A percentile compares a stretch with the other conserved stretches of the same genome.
Conservation (phyloP, 2,113 vertebrate species). For the Alexandromys fortis region DNA sequence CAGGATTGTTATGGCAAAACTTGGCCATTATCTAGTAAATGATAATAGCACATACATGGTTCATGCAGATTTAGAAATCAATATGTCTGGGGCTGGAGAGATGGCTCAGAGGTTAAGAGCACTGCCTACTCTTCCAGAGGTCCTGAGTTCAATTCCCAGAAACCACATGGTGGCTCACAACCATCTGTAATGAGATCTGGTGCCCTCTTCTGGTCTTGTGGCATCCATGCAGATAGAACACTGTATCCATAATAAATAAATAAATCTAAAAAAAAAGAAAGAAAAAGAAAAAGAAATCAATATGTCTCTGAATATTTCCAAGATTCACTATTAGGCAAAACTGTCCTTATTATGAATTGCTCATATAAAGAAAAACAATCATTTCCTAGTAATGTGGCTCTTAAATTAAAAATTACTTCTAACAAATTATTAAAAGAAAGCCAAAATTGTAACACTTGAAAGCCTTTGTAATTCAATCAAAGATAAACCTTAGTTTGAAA, state of each 20-base stretch:
- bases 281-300: not conserved
- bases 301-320: not conserved
- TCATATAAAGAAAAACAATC: not conserved
- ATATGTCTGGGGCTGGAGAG: not conserved
- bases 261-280: too few species aligned
- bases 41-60: not conserved
- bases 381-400: not conserved
- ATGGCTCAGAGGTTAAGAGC: too few species aligned
- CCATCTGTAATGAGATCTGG: too few species aligned
- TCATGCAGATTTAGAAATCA: not conserved
- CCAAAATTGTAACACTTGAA: not conserved
- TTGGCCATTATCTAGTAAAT: not conserved
- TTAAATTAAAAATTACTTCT: conserved; percentile 20
- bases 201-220: too few species aligned
- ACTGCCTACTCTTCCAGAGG: too few species aligned
- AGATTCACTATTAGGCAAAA: not conserved
- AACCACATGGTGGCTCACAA: too few species aligned
- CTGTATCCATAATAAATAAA: too few species aligned
- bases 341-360: not conserved
- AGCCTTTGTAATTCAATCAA: not conserved
- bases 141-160: too few species aligned
- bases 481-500: conserved; percentile 16
- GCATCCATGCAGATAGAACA: too few species aligned
- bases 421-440: not conserved
- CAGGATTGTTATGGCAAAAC: not conserved